Conservation (phyloP, 2,113 vertebrate species). For the Tonatia bakeri region DNA sequence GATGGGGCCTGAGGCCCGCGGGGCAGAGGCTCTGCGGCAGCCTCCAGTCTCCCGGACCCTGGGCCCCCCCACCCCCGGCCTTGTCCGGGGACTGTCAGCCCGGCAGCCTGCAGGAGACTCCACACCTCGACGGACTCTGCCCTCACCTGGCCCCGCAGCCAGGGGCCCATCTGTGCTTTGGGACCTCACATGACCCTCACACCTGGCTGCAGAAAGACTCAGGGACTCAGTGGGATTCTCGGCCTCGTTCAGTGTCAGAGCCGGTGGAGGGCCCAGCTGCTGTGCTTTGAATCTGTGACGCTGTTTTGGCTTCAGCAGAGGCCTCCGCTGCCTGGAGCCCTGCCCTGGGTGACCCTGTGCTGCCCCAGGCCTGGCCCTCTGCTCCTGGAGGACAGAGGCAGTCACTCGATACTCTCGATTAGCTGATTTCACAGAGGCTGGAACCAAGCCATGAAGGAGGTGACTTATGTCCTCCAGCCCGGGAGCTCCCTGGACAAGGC, state of each 20-base stretch:
- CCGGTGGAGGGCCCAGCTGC: background rate
- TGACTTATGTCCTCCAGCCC: background rate
- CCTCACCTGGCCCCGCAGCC: too few species aligned
- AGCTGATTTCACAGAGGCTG: background rate
- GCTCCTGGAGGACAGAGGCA: accelerated
- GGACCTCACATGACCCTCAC: accelerated
- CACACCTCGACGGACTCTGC: accelerated
- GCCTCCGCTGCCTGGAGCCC: accelerated
- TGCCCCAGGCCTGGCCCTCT: background rate
- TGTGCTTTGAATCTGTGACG: background rate
- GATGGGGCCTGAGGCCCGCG: background rate
- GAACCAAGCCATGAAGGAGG: accelerated
- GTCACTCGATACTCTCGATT: background rate
- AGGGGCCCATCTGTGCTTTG: accelerated
- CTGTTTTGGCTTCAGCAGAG: accelerated
- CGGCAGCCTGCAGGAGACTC: accelerated
- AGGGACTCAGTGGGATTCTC: accelerated
- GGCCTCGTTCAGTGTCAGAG: accelerated
- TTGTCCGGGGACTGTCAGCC: background rate
- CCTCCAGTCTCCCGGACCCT: background rate
- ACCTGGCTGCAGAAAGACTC: accelerated
- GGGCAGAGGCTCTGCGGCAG: background rate
- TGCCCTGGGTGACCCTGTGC: accelerated
- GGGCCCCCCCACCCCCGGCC: background rate
- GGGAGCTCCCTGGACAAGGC: accelerated